These are phyloP conservation scores for Caiman crocodilus DNA, from an alignment of 2,797 vertebrate species.

Conservation along the genomic window DNA sequence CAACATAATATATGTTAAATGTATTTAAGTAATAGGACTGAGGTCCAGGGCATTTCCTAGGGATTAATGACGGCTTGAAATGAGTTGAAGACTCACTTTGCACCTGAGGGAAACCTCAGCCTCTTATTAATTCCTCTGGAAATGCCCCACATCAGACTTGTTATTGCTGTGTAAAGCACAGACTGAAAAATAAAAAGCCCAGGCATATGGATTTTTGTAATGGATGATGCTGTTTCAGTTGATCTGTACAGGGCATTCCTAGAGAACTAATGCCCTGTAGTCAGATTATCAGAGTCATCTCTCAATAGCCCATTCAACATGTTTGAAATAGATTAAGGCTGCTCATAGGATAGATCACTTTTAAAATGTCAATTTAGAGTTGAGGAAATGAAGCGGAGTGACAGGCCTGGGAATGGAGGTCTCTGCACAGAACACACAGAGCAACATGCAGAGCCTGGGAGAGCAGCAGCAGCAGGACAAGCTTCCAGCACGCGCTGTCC, in stretches of 20 bases:
- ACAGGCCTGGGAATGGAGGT: neutral
- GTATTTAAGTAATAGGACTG: neutral
- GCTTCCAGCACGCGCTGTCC: neutral
- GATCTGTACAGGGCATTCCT: neutral
- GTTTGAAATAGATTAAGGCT: neutral
- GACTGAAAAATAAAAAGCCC: neutral
- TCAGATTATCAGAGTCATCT: neutral
- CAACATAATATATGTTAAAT: neutral
- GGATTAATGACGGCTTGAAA: fast-evolving
- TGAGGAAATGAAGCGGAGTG: neutral
- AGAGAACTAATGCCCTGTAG: neutral
- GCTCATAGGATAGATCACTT: neutral
- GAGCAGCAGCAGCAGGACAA: too few relatives aligned
- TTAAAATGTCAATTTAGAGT: neutral
- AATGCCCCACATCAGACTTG: neutral
- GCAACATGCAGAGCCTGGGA: neutral
- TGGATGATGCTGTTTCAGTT: neutral
- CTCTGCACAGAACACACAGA: too few relatives aligned
- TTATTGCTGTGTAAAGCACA: neutral
- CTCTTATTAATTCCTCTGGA: neutral
- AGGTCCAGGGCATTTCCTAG: neutral
- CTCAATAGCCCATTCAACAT: neutral
- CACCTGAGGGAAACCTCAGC: neutral
- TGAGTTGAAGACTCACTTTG: fast-evolving
- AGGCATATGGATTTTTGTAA: neutral